phyloP scores from a whole-genome alignment of 2,888 invertebrate species.

The Erebia aethiops region DNA sequence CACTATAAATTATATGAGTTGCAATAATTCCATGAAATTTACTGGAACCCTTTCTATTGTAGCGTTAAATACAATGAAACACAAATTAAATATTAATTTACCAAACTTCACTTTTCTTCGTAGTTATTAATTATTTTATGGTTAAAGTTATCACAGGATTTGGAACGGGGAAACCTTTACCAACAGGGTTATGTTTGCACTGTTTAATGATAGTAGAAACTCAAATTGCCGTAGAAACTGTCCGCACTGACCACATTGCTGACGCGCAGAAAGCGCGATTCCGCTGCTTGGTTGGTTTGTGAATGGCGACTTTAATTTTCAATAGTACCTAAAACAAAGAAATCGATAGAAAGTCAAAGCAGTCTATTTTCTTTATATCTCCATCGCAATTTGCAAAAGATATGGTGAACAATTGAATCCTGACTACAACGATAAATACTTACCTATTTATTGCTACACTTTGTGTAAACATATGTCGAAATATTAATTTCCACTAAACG shows the following conservation, averaged over 20 bases:
- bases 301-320: conserved; percentile 11
- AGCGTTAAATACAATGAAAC: too few species aligned
- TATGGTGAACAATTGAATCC: neutral
- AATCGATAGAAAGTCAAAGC: conserved; percentile 5
- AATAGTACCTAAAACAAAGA: neutral
- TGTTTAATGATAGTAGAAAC: conserved; percentile 3
- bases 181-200: neutral
- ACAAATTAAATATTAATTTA: too few species aligned
- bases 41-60: too few species aligned
- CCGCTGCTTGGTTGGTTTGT: neutral
- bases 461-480: conserved; percentile 21
- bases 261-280: conserved; percentile 1
- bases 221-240: neutral
- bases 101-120: neutral
- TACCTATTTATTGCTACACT: conserved; percentile 2
- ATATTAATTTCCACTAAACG: conserved; percentile 26
- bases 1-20: too few species aligned
- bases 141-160: neutral
- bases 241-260: conserved; percentile 5
- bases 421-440: conserved; percentile 18
- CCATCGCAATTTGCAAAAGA: neutral
- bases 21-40: too few species aligned
- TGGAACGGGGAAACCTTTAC: neutral
- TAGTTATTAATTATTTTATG: neutral
- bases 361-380: conserved; percentile 1